These are phyloP conservation scores for Macrophya annulata DNA, from an alignment of 2,888 invertebrate genomes.

Conservation along the genomic window DNA sequence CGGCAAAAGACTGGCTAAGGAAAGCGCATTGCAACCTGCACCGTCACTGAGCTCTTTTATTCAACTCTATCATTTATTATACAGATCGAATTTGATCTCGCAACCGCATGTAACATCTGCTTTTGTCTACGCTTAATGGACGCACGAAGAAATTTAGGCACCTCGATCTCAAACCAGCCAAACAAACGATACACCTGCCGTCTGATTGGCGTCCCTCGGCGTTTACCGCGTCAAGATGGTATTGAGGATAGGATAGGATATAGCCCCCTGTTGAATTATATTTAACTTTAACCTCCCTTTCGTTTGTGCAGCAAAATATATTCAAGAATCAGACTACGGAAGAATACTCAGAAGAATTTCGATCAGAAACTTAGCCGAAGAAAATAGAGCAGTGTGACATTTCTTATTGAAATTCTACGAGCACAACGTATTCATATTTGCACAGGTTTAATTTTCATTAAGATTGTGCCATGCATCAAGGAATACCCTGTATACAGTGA, in stretches of 20 bases:
- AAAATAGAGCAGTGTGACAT: background rate
- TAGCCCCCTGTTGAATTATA: background rate
- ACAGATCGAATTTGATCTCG: conserved; percentile 36
- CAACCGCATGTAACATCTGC: conserved; percentile 38
- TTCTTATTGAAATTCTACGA: too few relatives aligned
- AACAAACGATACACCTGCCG: conserved; percentile 51
- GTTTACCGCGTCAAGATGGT: conserved; percentile 20
- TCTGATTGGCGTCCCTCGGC: conserved; percentile 46
- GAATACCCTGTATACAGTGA: background rate
- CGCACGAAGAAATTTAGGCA: conserved; percentile 33
- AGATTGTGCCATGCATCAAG: background rate
- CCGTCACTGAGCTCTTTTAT: conserved; percentile 50
- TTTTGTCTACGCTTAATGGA: conserved; percentile 56
- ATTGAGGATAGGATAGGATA: conserved; percentile 16
- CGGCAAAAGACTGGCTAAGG: background rate
- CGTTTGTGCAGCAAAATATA: background rate
- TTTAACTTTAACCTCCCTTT: background rate
- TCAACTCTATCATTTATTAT: conserved; percentile 45
- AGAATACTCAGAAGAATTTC: background rate
- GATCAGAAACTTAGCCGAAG: background rate
- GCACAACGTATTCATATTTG: background rate
- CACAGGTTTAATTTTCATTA: background rate
- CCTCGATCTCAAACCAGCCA: conserved; percentile 14
- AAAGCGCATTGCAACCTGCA: conserved; percentile 19
- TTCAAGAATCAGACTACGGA: background rate